phyloP scores from a whole-genome alignment of 2,888 invertebrate species.

The Anthrax anthrax region DNA sequence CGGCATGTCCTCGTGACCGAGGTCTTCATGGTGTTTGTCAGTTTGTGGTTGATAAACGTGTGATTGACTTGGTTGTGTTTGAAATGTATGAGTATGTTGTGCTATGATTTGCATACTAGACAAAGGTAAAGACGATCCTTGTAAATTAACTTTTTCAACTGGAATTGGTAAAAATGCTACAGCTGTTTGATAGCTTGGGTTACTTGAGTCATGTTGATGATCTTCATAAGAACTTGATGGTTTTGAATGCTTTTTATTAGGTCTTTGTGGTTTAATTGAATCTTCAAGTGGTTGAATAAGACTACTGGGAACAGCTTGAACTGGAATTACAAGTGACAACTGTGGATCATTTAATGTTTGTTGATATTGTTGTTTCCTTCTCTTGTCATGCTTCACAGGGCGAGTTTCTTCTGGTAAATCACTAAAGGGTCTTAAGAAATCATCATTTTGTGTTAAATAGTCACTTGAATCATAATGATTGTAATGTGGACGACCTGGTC shows the following conservation, averaged over 20 bases:
- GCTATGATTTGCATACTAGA: background rate
- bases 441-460: background rate
- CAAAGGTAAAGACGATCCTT: background rate
- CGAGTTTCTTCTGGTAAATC: constrained; percentile 5
- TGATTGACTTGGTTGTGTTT: background rate
- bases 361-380: background rate
- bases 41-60: background rate
- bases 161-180: background rate
- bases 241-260: background rate
- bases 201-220: background rate
- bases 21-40: background rate
- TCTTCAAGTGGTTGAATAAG: background rate
- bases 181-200: background rate
- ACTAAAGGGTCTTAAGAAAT: constrained; percentile 4
- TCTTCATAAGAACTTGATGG: background rate
- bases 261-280: background rate
- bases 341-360: background rate
- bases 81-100: background rate
- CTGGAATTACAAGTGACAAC: background rate
- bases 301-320: background rate
- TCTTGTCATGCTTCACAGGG: background rate
- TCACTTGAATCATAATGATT: background rate
- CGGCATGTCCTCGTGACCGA: background rate
- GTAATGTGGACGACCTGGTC: background rate
- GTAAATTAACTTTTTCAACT: background rate